Conservation (phyloP, 2,888 invertebrate species). For the Strigamia crassipes region DNA sequence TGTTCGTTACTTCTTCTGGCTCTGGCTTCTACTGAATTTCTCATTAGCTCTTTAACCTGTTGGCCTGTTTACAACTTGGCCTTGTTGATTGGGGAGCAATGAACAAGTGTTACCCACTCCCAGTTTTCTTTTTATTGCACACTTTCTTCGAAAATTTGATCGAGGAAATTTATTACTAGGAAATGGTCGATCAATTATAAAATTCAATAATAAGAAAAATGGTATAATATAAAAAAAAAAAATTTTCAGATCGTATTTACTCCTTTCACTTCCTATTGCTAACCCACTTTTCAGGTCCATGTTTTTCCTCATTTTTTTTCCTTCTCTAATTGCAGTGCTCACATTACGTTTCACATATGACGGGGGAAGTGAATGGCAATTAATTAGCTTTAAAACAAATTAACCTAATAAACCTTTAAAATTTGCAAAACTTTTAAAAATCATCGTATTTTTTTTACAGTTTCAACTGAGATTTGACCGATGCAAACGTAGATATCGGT, state of each 20-base stretch:
- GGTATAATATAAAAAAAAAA: not conserved
- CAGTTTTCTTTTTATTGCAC: slow-evolving; percentile 27
- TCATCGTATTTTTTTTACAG: no score
- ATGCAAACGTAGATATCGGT: no score
- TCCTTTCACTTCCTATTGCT: slow-evolving; percentile 35
- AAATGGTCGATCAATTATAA: not conserved
- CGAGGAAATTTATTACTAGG: not conserved
- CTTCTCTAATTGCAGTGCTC: slow-evolving; percentile 24
- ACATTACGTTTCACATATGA: not conserved
- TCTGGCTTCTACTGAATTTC: not conserved
- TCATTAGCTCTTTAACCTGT: slow-evolving; percentile 35
- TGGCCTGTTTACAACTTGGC: slow-evolving; percentile 36
- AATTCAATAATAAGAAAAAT: not conserved
- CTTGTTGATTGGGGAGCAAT: slow-evolving; percentile 32
- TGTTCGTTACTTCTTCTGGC: not conserved
- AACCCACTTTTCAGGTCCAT: not conserved
- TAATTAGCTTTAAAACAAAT: no score
- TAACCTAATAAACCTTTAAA: no score
- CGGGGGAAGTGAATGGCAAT: not conserved
- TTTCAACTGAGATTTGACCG: no score
- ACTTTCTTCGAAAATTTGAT: slow-evolving; percentile 19
- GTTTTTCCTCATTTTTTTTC: not conserved
- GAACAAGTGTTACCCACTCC: slow-evolving; percentile 32
- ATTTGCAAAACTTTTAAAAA: no score
- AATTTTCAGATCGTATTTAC: not conserved